Percentiles rank a stretch among this genome's conserved stretches.
These are phyloP conservation scores for Pristionchus arcanus DNA, from an alignment of 2,888 invertebrate species.

Conservation along the genomic window DNA sequence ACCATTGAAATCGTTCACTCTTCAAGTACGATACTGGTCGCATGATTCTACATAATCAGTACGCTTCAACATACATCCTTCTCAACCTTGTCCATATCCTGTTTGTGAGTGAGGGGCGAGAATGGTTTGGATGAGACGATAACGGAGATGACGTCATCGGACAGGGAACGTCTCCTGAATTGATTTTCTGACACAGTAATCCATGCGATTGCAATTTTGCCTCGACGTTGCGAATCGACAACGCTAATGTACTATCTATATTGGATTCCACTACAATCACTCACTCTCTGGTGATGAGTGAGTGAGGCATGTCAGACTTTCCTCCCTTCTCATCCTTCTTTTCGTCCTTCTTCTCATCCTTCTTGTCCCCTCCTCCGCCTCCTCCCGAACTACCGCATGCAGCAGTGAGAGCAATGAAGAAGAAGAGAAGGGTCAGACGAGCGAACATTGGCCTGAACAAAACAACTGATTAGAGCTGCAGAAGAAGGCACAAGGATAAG, in stretches of 20 bases:
- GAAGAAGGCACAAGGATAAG: not conserved
- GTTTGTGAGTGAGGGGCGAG: constrained; percentile 14
- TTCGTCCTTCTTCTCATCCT: not conserved
- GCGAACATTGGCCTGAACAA: not conserved
- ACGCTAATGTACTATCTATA: not conserved
- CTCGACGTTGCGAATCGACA: not conserved
- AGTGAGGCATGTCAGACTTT: too few species aligned
- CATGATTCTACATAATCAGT: not conserved
- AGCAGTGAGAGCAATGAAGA: constrained; percentile 7
- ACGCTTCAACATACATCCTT: not conserved
- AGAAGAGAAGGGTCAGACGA: not conserved
- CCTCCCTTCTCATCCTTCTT: not conserved
- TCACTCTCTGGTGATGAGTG: not conserved
- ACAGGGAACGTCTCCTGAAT: not conserved
- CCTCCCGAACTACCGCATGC: not conserved
- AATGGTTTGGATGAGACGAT: constrained; percentile 19
- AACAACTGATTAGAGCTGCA: not conserved
- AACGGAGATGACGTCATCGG: constrained; percentile 13
- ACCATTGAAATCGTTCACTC: not conserved
- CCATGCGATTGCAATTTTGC: not conserved
- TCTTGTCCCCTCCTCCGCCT: not conserved
- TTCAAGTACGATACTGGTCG: not conserved
- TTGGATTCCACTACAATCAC: not conserved
- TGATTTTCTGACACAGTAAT: not conserved
- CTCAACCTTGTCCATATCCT: constrained; percentile 12